Conservation (phyloP, 2,113 vertebrate genomes). For the Poeciliopsis occidentalis region DNA sequence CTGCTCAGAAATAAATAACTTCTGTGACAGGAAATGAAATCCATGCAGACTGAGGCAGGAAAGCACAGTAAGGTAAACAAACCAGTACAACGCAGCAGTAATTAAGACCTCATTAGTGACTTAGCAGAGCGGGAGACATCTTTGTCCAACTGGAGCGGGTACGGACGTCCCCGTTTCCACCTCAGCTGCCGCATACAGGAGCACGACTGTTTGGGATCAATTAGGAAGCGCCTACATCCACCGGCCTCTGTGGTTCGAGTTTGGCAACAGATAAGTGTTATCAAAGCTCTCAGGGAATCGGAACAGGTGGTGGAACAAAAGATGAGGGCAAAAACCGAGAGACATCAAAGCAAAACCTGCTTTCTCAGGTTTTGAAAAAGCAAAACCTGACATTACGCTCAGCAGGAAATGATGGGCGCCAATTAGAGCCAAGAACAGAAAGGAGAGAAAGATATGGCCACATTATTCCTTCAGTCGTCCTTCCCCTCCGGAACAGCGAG, state of each 20-base stretch:
- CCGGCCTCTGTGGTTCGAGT: not conserved
- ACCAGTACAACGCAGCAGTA: slow-evolving; percentile 58
- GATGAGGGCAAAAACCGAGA: accelerated
- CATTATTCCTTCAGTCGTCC: slow-evolving; percentile 38
- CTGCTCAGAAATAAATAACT: slow-evolving; percentile 23
- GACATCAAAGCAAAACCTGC: not conserved
- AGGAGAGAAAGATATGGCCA: slow-evolving; percentile 23
- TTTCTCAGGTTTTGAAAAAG: not conserved
- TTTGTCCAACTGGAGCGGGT: slow-evolving; percentile 21
- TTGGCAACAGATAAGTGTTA: slow-evolving; percentile 23
- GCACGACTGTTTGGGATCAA: slow-evolving; percentile 52
- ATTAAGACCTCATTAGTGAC: slow-evolving; percentile 76
- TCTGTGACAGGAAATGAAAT: slow-evolving; percentile 48
- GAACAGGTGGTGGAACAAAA: slow-evolving; percentile 40
- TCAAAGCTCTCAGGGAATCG: slow-evolving; percentile 49
- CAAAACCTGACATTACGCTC: not conserved
- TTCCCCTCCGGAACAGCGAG: slow-evolving; percentile 30
- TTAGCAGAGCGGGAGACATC: slow-evolving; percentile 40
- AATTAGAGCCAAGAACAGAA: slow-evolving; percentile 20
- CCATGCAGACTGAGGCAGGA: slow-evolving; percentile 25
- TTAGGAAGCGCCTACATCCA: slow-evolving; percentile 22
- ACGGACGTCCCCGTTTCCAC: slow-evolving; percentile 51
- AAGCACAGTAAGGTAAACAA: slow-evolving; percentile 72
- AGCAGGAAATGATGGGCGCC: not conserved
- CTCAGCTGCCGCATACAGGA: slow-evolving; percentile 54